Evolutionary conservation across 35 echinoderm and acorn worm genomes (phyloP).

Genomic region (Anneissia japonica): DNA sequence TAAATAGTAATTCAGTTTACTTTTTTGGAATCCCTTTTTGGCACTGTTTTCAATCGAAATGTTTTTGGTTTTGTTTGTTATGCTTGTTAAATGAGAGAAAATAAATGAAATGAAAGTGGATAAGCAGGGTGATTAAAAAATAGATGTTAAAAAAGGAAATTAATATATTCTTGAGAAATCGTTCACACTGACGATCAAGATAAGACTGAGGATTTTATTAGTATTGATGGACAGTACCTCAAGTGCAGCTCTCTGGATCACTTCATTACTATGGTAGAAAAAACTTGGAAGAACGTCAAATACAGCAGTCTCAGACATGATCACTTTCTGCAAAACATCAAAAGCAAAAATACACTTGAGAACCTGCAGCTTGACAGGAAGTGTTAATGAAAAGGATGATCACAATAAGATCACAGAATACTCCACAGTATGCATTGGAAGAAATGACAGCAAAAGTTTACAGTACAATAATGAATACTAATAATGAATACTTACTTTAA

Average conservation of each 20-base stretch:
- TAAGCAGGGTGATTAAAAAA: no score
- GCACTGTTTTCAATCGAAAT: no score
- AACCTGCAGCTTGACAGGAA: neutral
- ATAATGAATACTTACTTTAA: conserved; percentile 55
- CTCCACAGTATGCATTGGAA: neutral
- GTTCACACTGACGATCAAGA: no score
- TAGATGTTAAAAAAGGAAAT: no score
- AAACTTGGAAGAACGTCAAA: conserved; percentile 98
- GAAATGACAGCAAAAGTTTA: neutral
- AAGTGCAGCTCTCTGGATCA: conserved; percentile 66
- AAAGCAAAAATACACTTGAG: neutral
- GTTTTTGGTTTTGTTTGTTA: no score
- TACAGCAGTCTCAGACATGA: conserved; percentile 99
- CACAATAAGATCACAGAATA: neutral
- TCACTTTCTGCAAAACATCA: conserved; percentile 73
- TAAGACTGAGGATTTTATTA: no score
- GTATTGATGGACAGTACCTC: conserved; percentile 86
- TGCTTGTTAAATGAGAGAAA: no score
- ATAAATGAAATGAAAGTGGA: no score
- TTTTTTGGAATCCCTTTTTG: no score
- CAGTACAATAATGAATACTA: no score
- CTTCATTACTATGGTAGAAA: conserved; percentile 85
- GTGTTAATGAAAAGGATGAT: neutral
- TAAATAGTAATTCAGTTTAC: no score
- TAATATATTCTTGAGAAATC: no score